Conservation (phyloP, 2,888 invertebrate genomes). For the Orchesellides sinensis region DNA sequence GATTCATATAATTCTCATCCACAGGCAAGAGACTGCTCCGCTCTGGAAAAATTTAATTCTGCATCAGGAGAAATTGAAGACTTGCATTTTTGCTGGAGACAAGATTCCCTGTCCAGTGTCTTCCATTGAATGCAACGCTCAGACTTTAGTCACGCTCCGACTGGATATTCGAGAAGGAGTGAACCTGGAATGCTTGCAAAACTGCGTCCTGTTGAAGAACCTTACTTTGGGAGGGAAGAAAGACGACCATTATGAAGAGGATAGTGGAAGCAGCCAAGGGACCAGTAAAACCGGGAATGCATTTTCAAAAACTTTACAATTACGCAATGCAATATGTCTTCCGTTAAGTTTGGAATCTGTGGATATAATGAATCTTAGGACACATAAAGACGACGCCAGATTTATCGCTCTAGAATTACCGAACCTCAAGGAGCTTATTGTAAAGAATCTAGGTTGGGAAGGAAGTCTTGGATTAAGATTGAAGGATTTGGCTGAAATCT, state of each 20-base stretch:
- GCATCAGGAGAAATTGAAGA: constrained; percentile 10
- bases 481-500: constrained; percentile 14
- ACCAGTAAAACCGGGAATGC: background rate
- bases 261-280: background rate
- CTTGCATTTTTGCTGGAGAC: constrained; percentile 40
- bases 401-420: constrained; percentile 6
- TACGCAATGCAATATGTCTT: constrained; percentile 23
- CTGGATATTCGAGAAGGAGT: constrained; percentile 38
- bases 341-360: constrained; percentile 18
- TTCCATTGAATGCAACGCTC: constrained; percentile 10
- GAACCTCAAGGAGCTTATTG: background rate
- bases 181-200: constrained; percentile 14
- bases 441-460: constrained; percentile 45
- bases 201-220: constrained; percentile 3
- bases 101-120: constrained; percentile 30
- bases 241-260: constrained; percentile 4
- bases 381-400: constrained; percentile 24
- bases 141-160: constrained; percentile 17
- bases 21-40: constrained; percentile 32
- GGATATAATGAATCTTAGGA: constrained; percentile 32
- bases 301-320: background rate
- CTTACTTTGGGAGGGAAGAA: constrained; percentile 16
- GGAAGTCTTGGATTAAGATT: constrained; percentile 28
- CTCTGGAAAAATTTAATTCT: constrained; percentile 39
- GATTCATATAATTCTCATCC: constrained; percentile 1